Base-by-base conservation (phyloP, 2,888 invertebrate genomes). In the Calameuta pallipes region DNA sequence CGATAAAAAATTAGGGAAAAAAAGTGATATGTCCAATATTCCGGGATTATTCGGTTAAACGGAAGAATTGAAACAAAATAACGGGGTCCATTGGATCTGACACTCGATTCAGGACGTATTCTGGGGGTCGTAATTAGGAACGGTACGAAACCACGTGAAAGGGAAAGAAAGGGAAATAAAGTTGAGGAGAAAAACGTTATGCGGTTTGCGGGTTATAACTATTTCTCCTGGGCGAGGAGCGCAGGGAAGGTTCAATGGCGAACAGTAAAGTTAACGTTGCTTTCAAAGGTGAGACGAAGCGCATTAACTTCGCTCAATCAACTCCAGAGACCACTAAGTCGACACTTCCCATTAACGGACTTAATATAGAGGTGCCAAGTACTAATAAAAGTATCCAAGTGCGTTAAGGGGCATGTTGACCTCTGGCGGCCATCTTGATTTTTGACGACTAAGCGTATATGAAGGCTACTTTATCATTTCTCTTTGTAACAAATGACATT, bases 271-370 rank as follows among this genome's bases (percentile, higher is more conserved):
- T 85, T 84, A 83, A 83, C 81, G 80, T 78, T 80, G 79, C 83
- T 80, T 82, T 81, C 81, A 82, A 78, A 75, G 76, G 71, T 41
- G 37, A 56, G 74, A 82, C 78, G 77, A 75, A 76, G 76, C 80
- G 73, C 36, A 56, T 69, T 78, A 35, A 78, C 85, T 82, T 76
- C 80, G 77, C 78, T 78, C 79, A 81, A 85, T 80, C 79, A 83
- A 75, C 82, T 70, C 78, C 74, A 70, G 77, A 75, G 80, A 81
- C 79, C 81, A 71, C 75, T 78, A 71, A 82, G 85, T 85, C 82
- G 85, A 82, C 80, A 79, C 79, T 80, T 75, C 30, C 80, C 84
- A 81, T 85, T 83, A 86, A 85, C 80, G 82, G 83, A 81, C 84
- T 82, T 83, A 82, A 84, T 79, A 78, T 77, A 75, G 75, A 68